Conservation (phyloP, 35 echinoderm and acorn worm species). For the Strongylocentrotus purpuratus region DNA sequence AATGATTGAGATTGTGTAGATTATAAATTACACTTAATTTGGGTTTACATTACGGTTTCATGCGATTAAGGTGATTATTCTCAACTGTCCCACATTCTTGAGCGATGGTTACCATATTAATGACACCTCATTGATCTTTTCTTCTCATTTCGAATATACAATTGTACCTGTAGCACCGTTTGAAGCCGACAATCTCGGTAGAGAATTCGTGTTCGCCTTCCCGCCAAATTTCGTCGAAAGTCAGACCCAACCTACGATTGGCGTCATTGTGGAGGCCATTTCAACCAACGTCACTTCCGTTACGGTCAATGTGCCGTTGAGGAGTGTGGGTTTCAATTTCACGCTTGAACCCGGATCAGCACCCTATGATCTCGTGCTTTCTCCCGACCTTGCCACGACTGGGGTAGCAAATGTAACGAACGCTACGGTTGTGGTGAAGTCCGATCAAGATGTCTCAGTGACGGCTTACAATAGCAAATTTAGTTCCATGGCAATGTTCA, state of each 20-base stretch:
- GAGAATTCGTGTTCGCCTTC: constrained; percentile 18
- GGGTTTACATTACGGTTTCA: no score
- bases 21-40: no score
- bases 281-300: constrained; percentile 9
- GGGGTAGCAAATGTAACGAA: neutral
- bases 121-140: no score
- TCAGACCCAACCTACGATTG: neutral
- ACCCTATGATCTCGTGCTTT: neutral
- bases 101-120: no score
- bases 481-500: constrained; percentile 22
- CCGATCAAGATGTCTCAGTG: neutral
- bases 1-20: no score
- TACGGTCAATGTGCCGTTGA: neutral
- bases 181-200: neutral
- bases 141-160: neutral
- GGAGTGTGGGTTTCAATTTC: neutral
- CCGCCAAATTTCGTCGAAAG: neutral
- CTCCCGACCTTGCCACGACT: neutral
- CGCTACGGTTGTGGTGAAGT: neutral
- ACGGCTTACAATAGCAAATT: neutral
- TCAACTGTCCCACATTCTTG: no score
- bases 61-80: no score
- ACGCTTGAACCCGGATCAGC: neutral
- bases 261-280: neutral
- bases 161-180: neutral